Base-by-base conservation (phyloP, 2,888 invertebrate genomes). In the Phorcus lineatus region DNA sequence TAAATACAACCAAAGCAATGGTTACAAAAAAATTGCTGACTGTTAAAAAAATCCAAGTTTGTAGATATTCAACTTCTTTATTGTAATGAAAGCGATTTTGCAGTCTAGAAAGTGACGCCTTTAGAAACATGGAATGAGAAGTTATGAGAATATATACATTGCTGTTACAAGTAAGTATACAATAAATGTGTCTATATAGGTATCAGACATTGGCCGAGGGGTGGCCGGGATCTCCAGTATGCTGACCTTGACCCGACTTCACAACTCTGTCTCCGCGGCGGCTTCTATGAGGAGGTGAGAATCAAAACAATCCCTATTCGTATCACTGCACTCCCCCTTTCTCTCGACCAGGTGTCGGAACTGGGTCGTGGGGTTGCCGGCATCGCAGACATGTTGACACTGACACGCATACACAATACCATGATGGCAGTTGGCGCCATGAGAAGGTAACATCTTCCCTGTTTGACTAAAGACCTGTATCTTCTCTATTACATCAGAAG, bases 321-420 rank as follows among this genome's bases (percentile, higher is more conserved):
- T 47, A 11, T 47, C 47, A 47, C 47, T 47, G 47, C 47, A 47
- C 47, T 47, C 47, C 47, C 47, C 47, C 13, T 2, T 79, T 70
- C 66, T 70, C 80, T 53, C 24, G 31, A 82, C 16, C 85, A 94
- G 92, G 90, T 94, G 13, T 94, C 94, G 2, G 92, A 91, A 9
- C 91, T 91, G 78, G 94, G 94, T 2, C 88, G 94, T 52, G 95
- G 95, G 11, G 94, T 95, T 3, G 91, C 94, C 2, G 90, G 91
- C 11, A 95, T 95, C 70, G 89, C 94, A 24, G 91, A 93, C 82
- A 95, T 95, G 94, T 90, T 95, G 76, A 94, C 94, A 52, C 91
- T 95, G 54, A 94, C 95, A 0, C 89, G 95, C 57, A 91, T 95
- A 24, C 94, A 95, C 89, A 95, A 94, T 86, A 91, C 94, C 31